phyloP scores from a whole-genome alignment of 2,797 vertebrate species.

The Sparus aurata region DNA sequence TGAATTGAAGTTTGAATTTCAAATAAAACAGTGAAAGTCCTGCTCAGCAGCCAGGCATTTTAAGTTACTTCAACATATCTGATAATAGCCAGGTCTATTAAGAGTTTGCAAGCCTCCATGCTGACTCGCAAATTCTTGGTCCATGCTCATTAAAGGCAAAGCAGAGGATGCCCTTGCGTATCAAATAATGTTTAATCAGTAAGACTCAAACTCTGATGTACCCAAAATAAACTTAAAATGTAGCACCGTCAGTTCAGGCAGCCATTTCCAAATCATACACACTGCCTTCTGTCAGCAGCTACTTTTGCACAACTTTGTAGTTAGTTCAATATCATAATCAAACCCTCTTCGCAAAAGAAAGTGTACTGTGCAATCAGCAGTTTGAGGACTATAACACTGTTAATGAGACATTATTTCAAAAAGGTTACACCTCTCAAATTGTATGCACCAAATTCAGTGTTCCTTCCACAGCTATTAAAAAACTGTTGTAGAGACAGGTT shows the following conservation, averaged over 20 bases:
- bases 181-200: slow-evolving; percentile 17
- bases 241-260: neutral
- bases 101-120: neutral
- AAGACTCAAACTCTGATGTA: neutral
- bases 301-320: neutral
- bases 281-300: neutral
- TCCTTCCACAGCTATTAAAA: neutral
- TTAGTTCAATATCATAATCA: neutral
- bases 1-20: neutral
- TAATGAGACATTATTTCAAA: slow-evolving; percentile 4
- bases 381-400: neutral
- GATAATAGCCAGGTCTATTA: neutral
- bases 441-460: neutral
- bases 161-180: neutral
- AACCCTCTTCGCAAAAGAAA: neutral
- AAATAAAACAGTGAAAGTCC: neutral
- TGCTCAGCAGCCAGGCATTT: neutral
- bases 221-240: neutral
- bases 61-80: slow-evolving; percentile 4
- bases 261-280: neutral
- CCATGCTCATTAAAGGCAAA: slow-evolving; percentile 4
- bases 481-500: neutral
- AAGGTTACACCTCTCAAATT: neutral
- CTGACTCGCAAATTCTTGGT: slow-evolving; percentile 3
- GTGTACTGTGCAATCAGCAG: neutral